A percentile compares a stretch with the other conserved stretches of the same genome.
Evolutionary conservation across 2,797 vertebrate genomes (phyloP).

Genomic region (Enteromius paludinosus): DNA sequence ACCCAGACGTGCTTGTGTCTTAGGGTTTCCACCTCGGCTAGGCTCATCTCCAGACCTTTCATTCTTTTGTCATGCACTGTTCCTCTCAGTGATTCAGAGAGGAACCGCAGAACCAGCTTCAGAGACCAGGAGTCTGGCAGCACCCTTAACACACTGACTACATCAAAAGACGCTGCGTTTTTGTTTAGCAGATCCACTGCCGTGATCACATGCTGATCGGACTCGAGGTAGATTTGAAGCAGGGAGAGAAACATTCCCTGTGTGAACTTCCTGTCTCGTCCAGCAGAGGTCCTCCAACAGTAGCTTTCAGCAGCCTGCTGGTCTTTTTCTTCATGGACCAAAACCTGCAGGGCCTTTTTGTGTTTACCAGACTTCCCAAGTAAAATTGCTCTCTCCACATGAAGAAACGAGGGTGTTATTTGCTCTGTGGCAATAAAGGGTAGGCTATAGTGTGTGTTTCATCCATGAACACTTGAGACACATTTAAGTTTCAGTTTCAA

Average conservation of each 20-base stretch:
- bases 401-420: conserved; percentile 66
- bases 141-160: conserved; percentile 64
- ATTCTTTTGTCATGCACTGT: conserved; percentile 71
- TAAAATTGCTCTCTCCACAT: conserved; percentile 72
- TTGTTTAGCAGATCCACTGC: conserved; percentile 72
- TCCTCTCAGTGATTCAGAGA: conserved; percentile 69
- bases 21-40: conserved; percentile 68
- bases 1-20: conserved; percentile 72
- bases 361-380: conserved; percentile 68
- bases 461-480: background rate
- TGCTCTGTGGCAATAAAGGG: conserved; percentile 61
- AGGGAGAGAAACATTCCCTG: conserved; percentile 66
- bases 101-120: conserved; percentile 68
- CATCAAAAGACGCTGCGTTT: conserved; percentile 63
- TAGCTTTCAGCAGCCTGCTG: conserved; percentile 69
- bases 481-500: background rate
- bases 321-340: conserved; percentile 67
- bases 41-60: conserved; percentile 66
- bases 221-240: conserved; percentile 70
- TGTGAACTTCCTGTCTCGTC: conserved; percentile 55
- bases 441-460: background rate
- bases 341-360: conserved; percentile 69
- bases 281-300: conserved; percentile 69
- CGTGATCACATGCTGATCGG: conserved; percentile 41
- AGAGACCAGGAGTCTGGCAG: conserved; percentile 76